Evolutionary conservation across 53 echinoderm and acorn worm species (phyloP), one percentile per base, ranked within the genome.

Genomic region (Stichopus horrens): DNA sequence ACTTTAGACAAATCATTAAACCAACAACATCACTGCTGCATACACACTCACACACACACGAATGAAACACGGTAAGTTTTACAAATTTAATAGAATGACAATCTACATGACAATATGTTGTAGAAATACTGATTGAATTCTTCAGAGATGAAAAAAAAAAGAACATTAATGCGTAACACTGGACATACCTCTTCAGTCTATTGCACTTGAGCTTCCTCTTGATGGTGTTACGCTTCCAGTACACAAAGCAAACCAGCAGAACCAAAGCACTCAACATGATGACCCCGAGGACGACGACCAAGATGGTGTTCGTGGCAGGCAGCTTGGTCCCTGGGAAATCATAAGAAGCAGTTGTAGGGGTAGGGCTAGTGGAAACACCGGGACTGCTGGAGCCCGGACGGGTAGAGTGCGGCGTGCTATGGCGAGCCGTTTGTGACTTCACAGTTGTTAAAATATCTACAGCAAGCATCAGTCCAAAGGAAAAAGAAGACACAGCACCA

Each of bases 381-480:
- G 52, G n/a, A 51, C 23, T 37, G 77, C 52, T 16, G 74, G 75
- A 75, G 75, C 37, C 37, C 37, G 0, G 37, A 16, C 63, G 63
- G 18, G 18, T 6, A 71, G n/a, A n/a, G 6, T 18, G 7, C 18
- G 71, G 71, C 19, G 71, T n/a, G 71, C 16, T 71, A 71, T 71
- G 71, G 21, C 18, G 5, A 16, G 58, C 13, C n/a, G 57, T 8
- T 81, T 76, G 23, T 76, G n/a, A 55, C 81, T 56, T 57, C 54
- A 54, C 56, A 57, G 57, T 81, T 55, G 81, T 81, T 81, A 57
- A 56, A 81, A 71, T 71, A 71, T 57, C 81, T 81, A 81, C 81
- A 81, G 81, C 81, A 81, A 81, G 81, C 81, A 53, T 57, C 57
- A 56, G 81, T 81, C 79, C 79, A 79, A 79, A 79, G 79, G 55